phyloP scores from a whole-genome alignment of 2,888 invertebrate genomes.

The Phragmatobia fuliginosa region DNA sequence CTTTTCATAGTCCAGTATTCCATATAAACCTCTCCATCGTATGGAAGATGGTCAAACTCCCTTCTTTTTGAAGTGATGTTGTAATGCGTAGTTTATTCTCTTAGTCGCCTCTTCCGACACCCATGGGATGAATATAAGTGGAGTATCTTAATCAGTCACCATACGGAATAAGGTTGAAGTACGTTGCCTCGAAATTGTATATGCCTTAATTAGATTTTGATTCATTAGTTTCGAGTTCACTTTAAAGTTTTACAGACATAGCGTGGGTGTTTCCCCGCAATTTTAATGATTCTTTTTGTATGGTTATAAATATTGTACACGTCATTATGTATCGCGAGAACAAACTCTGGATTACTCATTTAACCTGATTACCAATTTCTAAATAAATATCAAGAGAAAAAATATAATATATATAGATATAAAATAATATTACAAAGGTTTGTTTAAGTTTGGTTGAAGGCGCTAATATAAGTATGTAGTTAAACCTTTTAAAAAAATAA shows the following conservation, averaged over 20 bases:
- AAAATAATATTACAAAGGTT: not conserved
- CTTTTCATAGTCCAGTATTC: no score
- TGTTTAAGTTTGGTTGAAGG: no score
- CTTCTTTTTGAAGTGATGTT: no score
- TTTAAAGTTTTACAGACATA: not conserved
- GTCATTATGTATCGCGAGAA: not conserved
- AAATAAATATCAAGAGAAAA: not conserved
- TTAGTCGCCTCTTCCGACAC: no score
- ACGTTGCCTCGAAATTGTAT: not conserved
- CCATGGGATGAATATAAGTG: no score
- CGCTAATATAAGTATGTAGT: no score
- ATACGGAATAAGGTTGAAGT: no score
- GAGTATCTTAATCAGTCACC: no score
- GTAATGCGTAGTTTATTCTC: no score
- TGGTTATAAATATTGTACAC: not conserved
- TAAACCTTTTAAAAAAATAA: no score
- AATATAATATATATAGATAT: not conserved
- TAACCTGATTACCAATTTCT: not conserved
- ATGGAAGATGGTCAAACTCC: no score
- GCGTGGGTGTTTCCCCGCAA: not conserved
- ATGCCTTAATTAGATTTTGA: not conserved
- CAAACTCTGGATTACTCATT: not conserved
- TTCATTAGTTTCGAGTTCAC: not conserved
- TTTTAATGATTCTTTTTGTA: not conserved
- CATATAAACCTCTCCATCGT: no score